These are phyloP conservation scores for Agrotis ipsilon DNA, from an alignment of 2,888 invertebrate genomes.

Conservation along the genomic window DNA sequence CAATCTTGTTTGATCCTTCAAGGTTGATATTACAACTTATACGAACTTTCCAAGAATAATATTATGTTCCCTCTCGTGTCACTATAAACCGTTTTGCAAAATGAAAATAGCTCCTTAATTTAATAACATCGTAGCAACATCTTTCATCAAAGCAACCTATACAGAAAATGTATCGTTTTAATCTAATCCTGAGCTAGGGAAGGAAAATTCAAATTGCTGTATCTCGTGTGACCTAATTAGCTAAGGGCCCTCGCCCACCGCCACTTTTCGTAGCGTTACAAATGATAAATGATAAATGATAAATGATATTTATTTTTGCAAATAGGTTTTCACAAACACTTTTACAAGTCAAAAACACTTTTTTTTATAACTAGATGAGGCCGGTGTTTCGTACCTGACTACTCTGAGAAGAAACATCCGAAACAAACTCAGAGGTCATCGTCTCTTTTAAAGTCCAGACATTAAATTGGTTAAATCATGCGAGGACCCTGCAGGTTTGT, in stretches of 20 bases:
- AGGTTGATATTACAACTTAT: neutral
- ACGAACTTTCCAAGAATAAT: neutral
- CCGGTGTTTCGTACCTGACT: too few species aligned
- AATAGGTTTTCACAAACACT: too few species aligned
- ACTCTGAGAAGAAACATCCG: too few species aligned
- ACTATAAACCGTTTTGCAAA: neutral
- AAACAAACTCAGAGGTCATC: too few species aligned
- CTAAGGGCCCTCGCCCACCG: neutral
- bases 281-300: too few species aligned
- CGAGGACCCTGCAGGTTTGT: too few species aligned
- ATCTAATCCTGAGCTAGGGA: constrained; percentile 10
- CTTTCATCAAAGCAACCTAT: constrained; percentile 25
- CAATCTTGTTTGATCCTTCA: too few species aligned
- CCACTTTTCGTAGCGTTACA: neutral
- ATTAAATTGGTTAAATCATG: too few species aligned
- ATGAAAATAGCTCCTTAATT: constrained; percentile 3
- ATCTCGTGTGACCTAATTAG: constrained; percentile 29
- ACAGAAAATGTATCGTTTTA: constrained; percentile 23
- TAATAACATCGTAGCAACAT: neutral
- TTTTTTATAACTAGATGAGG: too few species aligned
- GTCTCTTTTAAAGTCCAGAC: too few species aligned
- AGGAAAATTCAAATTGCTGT: constrained; percentile 21
- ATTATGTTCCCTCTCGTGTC: neutral
- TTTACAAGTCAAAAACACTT: too few species aligned
- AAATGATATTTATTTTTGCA: too few species aligned